Conservation (phyloP, 2,888 invertebrate species). For the Mystacides longicornis region DNA sequence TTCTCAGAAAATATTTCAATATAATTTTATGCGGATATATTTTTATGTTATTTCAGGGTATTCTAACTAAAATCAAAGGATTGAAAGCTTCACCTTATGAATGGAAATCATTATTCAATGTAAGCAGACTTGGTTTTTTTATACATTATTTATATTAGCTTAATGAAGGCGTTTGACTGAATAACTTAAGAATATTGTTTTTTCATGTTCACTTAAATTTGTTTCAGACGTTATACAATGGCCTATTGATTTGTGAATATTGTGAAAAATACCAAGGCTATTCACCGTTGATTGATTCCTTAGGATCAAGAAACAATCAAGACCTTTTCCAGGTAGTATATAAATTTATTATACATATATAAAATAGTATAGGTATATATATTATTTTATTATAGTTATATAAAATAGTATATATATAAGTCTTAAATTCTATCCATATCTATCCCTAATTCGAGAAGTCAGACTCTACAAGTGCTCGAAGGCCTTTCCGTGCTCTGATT, state of each 20-base stretch:
- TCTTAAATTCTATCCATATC: too few species aligned
- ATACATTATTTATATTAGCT: neutral
- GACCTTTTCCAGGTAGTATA: conserved; percentile 42
- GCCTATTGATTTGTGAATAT: conserved; percentile 60
- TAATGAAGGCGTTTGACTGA: neutral
- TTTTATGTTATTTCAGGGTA: conserved; percentile 39
- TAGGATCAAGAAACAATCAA: conserved; percentile 44
- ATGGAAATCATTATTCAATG: conserved; percentile 66
- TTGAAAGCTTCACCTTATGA: conserved; percentile 55
- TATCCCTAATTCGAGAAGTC: too few species aligned
- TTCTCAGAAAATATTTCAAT: conserved; percentile 4
- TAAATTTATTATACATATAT: neutral
- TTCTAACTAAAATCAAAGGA: conserved; percentile 56
- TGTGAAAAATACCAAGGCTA: conserved; percentile 45
- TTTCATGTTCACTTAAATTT: conserved; percentile 1
- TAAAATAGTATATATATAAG: too few species aligned
- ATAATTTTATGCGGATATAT: neutral
- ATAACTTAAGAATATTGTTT: neutral
- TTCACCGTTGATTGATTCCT: conserved; percentile 46
- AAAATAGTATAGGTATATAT: neutral
- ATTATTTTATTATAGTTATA: neutral
- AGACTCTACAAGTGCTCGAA: too few species aligned
- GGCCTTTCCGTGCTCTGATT: too few species aligned
- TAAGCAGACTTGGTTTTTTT: conserved; percentile 28
- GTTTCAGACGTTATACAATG: conserved; percentile 59